These are phyloP conservation scores for Ormia ochracea DNA, from an alignment of 2,888 invertebrate genomes.

Conservation along the genomic window DNA sequence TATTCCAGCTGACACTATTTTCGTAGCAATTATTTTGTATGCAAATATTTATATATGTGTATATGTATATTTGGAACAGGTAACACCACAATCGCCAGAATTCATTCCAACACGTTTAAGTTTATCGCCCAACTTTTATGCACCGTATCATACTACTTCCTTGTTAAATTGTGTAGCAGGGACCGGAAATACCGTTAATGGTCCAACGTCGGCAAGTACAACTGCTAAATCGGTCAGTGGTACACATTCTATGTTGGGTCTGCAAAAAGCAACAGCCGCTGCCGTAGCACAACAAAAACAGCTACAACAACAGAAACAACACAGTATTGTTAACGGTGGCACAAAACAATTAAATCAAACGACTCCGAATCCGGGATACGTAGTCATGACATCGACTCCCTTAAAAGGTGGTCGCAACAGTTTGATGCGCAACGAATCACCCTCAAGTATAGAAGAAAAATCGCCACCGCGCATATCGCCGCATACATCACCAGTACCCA, in stretches of 20 bases:
- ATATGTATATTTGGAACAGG: conserved; percentile 70
- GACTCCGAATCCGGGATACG: conserved; percentile 67
- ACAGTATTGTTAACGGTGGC: conserved; percentile 67
- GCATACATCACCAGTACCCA: conserved; percentile 77
- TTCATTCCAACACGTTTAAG: conserved; percentile 78
- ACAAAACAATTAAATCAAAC: conserved; percentile 58
- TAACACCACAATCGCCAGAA: conserved; percentile 79
- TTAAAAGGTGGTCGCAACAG: conserved; percentile 70
- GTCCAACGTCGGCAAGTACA: conserved; percentile 67
- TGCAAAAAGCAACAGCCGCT: conserved; percentile 71
- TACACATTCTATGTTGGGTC: conserved; percentile 69
- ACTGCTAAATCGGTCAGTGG: conserved; percentile 70
- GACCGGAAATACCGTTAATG: conserved; percentile 60
- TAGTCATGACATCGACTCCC: conserved; percentile 72
- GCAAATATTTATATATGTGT: background rate
- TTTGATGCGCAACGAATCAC: conserved; percentile 74
- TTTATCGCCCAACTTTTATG: conserved; percentile 75
- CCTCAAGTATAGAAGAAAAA: conserved; percentile 73
- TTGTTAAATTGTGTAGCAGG: conserved; percentile 68
- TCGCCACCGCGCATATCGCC: conserved; percentile 78
- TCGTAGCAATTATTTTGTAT: background rate
- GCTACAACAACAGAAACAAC: conserved; percentile 65
- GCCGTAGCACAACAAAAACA: conserved; percentile 72
- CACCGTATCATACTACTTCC: conserved; percentile 73
- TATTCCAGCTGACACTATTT: background rate